Evolutionary conservation across 2,113 vertebrate genomes (phyloP).

Genomic region (Pituophis catenifer): DNA sequence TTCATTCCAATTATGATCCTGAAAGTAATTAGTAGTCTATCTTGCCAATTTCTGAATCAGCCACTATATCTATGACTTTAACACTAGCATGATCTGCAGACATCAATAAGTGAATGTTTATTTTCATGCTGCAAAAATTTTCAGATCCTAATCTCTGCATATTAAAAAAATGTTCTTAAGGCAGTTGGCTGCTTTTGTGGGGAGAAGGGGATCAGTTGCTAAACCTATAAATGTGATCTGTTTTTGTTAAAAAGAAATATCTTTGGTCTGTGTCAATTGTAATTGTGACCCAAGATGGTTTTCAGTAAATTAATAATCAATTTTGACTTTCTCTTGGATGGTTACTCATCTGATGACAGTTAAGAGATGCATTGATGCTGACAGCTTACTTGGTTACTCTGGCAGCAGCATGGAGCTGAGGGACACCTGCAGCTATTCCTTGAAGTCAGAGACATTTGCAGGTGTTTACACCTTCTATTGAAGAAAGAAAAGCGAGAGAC

Average conservation of each 20-base stretch:
- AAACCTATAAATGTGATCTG: background rate
- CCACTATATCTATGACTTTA: background rate
- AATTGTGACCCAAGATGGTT: conserved; percentile 41
- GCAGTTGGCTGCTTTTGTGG: background rate
- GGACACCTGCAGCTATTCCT: conserved; percentile 37
- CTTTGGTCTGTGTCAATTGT: conserved; percentile 34
- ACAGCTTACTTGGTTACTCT: conserved; percentile 45
- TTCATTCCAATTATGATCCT: background rate
- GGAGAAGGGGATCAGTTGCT: background rate
- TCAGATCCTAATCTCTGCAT: background rate
- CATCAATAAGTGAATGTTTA: background rate
- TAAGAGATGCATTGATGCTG: conserved; percentile 33
- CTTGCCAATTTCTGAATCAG: background rate
- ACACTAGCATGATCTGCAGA: background rate
- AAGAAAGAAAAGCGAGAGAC: background rate
- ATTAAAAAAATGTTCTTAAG: background rate
- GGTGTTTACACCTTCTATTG: conserved; percentile 21
- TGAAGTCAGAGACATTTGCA: conserved; percentile 14
- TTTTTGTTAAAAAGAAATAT: conserved; percentile 44
- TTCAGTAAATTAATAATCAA: background rate
- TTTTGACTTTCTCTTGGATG: conserved; percentile 23
- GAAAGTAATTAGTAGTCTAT: background rate
- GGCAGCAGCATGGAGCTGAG: conserved; percentile 36
- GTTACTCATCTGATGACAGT: background rate
- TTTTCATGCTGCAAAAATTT: background rate